Conservation (phyloP, 2,797 vertebrate species). For the Dermochelys coriacea region DNA sequence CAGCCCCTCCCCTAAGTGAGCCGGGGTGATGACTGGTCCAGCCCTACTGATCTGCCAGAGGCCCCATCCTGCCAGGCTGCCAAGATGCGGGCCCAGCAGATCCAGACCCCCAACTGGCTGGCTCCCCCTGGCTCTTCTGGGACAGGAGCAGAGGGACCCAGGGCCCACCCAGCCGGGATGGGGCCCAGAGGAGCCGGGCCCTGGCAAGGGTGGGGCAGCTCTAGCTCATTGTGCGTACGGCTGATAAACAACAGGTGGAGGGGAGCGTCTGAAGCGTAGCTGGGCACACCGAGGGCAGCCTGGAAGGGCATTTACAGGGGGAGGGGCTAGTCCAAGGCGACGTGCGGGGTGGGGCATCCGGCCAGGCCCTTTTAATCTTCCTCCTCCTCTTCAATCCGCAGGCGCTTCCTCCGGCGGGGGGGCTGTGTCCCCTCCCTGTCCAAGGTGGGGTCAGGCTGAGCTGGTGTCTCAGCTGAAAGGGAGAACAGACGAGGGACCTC, state of each 20-base stretch:
- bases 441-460: constrained; percentile 42
- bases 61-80: too few relatives aligned
- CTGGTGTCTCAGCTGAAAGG: accelerated
- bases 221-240: accelerated
- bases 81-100: too few relatives aligned
- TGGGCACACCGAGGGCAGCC: accelerated
- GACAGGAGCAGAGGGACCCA: too few relatives aligned
- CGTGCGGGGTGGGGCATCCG: not conserved
- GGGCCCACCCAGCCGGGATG: too few relatives aligned
- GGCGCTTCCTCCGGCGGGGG: constrained; percentile 78
- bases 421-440: constrained; percentile 68
- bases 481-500: not conserved
- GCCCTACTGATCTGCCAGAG: too few relatives aligned
- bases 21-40: too few relatives aligned
- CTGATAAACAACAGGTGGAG: not conserved
- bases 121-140: too few relatives aligned
- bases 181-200: too few relatives aligned
- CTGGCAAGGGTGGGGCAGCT: too few relatives aligned
- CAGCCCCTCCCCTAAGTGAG: too few relatives aligned
- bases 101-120: too few relatives aligned
- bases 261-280: not conserved
- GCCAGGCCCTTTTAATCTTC: constrained; percentile 51
- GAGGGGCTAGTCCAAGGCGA: not conserved
- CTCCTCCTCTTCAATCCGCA: constrained; percentile 82
- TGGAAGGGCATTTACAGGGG: not conserved